phyloP scores from a whole-genome alignment of 2,888 invertebrate species.

The Agrenia bidenticulata region DNA sequence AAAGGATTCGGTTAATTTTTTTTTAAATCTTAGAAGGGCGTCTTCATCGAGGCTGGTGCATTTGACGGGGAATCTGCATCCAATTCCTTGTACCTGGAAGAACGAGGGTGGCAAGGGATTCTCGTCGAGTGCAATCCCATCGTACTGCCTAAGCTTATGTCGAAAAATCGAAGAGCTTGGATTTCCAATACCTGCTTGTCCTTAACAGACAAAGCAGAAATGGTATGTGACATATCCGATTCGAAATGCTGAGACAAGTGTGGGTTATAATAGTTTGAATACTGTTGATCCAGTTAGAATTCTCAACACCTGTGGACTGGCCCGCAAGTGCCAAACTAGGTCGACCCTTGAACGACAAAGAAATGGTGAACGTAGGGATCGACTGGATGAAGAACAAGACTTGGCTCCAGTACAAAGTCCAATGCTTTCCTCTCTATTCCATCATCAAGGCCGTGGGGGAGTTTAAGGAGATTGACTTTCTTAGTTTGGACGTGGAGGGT shows the following conservation, averaged over 20 bases:
- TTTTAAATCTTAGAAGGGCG: not conserved
- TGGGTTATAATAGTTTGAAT: too few species aligned
- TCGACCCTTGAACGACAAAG: not conserved
- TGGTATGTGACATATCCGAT: conserved; percentile 17
- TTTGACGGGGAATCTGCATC: conserved; percentile 16
- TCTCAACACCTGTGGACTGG: conserved; percentile 13
- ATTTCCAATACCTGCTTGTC: conserved; percentile 11
- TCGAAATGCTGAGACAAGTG: conserved; percentile 10
- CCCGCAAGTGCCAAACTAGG: conserved; percentile 12
- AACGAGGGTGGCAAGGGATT: conserved; percentile 10
- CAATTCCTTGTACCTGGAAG: conserved; percentile 9
- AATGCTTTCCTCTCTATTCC: conserved; percentile 12
- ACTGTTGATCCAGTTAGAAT: not conserved
- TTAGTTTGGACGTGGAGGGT: conserved; percentile 13
- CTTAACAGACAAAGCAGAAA: not conserved
- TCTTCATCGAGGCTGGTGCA: conserved; percentile 18
- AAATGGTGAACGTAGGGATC: conserved; percentile 8
- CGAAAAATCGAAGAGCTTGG: conserved; percentile 18
- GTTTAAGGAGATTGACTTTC: conserved; percentile 12
- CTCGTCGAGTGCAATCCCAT: conserved; percentile 16
- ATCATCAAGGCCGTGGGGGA: not conserved
- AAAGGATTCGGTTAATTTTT: too few species aligned
- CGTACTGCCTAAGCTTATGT: not conserved
- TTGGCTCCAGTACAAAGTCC: conserved; percentile 7
- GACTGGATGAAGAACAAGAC: conserved; percentile 17